Base-by-base conservation (phyloP, 2,888 invertebrate genomes). In the Colostygia pectinataria region DNA sequence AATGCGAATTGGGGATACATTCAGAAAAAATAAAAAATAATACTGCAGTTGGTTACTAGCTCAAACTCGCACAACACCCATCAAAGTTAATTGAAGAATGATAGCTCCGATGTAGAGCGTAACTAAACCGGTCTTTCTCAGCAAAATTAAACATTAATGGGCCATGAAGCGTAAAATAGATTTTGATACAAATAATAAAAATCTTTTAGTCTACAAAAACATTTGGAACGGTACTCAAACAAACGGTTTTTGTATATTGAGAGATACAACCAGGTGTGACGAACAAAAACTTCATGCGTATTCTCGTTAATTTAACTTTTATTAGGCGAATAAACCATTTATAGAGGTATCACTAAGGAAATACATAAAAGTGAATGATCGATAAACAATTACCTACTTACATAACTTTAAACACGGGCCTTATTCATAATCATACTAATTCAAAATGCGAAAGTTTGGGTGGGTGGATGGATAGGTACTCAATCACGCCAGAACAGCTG, bases 161-260 rank as follows among this genome's bases (percentile, higher is more conserved):
- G 55, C 53, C 63, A 33, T 62, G 60, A 68, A 64, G 57, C 62
- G 58, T 64, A 48, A 55, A 61, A 50, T 58, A 37, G 50, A 44
- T 55, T 56, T 53, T 57, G 57, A 32, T 58, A 58, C 61, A 56
- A 57, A 55, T 42, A 54, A 47, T 41, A 50, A 55, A 50, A 57
- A 54, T 36, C 24, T 47, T 23, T 36, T 31, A 43, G 41, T 37
- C 37, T 43, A 53, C 41, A 53, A 53, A 51, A 57, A 54, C 46
- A 57, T 52, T 53, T 48, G 46, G 18, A 57, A 57, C 59, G 55
- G 57, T 55, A 55, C 44, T 41, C 25, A 40, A 34, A 34, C 31
- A 32, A 51, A 44, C 31, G 39, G 49, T 31, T 53, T 14, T 45
- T 37, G 10, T 47, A 36, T 48, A 31, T 2, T 33, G 41, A 24